These are phyloP conservation scores for Nomada lathburiana DNA, from an alignment of 2,888 invertebrate species.

Conservation along the genomic window DNA sequence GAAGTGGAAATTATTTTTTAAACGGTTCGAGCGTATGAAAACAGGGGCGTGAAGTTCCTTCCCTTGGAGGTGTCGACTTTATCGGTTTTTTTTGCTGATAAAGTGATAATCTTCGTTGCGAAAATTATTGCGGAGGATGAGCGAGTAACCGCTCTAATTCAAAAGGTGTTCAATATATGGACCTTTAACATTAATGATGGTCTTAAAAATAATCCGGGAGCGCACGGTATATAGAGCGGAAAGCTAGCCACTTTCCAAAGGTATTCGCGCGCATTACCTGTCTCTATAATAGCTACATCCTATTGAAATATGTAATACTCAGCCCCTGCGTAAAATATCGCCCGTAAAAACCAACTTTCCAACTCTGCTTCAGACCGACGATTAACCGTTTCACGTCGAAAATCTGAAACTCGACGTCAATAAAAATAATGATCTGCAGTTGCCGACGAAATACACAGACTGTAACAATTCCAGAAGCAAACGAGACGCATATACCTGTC, in stretches of 20 bases:
- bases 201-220: conserved; percentile 12
- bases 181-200: conserved; percentile 23
- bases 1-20: no score
- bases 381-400: no score
- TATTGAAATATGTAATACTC: conserved; percentile 2
- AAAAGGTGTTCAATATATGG: not conserved
- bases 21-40: no score
- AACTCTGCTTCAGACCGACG: not conserved
- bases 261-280: not conserved
- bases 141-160: not conserved
- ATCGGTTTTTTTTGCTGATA: not conserved
- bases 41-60: not conserved
- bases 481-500: no score
- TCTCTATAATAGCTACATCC: not conserved
- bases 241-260: conserved; percentile 1
- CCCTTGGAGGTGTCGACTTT: not conserved
- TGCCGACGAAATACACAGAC: no score
- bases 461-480: no score
- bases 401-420: no score
- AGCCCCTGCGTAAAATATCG: not conserved
- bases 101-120: not conserved
- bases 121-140: not conserved
- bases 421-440: no score
- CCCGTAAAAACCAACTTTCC: not conserved
- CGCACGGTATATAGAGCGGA: not conserved